Conservation (phyloP, 2,797 vertebrate genomes). For the Myripristis jacobus region DNA sequence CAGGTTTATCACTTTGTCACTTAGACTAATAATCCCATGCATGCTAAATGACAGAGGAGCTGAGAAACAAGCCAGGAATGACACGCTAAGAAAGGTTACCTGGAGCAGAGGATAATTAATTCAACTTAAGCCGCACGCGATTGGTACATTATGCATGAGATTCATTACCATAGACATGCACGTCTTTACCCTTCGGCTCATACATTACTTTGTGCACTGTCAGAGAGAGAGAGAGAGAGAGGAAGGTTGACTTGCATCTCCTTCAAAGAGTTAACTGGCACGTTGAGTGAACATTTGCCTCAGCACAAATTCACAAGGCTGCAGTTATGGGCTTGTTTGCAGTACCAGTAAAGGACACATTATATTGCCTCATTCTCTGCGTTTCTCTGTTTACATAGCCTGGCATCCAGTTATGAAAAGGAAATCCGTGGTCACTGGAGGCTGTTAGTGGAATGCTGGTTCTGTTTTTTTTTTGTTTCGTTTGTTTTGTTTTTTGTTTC, state of each 20-base stretch:
- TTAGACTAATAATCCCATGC: constrained; percentile 30
- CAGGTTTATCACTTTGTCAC: constrained; percentile 32
- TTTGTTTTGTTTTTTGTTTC: too few relatives aligned
- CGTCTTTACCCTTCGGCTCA: constrained; percentile 52
- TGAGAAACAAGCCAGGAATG: constrained; percentile 27
- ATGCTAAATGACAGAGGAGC: constrained; percentile 41
- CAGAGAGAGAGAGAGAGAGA: constrained; percentile 40
- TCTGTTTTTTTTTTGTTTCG: too few relatives aligned
- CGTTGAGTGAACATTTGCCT: constrained; percentile 19
- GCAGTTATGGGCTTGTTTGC: constrained; percentile 43
- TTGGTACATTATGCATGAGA: constrained; percentile 46
- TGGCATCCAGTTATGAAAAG: constrained; percentile 45
- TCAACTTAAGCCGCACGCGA: constrained; percentile 32
- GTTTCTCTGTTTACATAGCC: constrained; percentile 37
- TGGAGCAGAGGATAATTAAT: constrained; percentile 55
- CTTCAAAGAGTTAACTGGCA: constrained; percentile 50
- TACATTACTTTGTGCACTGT: constrained; percentile 43
- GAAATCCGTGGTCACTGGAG: constrained; percentile 52
- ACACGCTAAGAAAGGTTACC: constrained; percentile 47
- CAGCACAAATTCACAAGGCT: constrained; percentile 28
- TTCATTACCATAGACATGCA: constrained; percentile 58
- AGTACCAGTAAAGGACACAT: constrained; percentile 46
- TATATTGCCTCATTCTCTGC: constrained; percentile 53
- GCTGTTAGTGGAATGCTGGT: constrained; percentile 39
- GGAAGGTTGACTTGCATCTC: constrained; percentile 19